These are phyloP conservation scores for Lipophrys pholis DNA, from an alignment of 2,113 vertebrate genomes.

Conservation along the genomic window DNA sequence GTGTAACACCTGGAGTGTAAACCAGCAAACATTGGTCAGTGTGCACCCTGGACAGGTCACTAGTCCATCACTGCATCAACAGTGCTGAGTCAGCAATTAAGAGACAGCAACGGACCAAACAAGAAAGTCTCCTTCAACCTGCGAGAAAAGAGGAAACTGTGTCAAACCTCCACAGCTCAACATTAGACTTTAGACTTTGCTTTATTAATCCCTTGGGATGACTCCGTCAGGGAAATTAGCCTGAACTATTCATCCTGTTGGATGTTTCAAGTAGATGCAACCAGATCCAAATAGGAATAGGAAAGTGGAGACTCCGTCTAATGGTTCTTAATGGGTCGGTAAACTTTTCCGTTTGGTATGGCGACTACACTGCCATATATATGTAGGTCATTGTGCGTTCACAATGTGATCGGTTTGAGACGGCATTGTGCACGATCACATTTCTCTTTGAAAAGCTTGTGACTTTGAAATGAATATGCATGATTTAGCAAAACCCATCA, in stretches of 20 bases:
- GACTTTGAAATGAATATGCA: not conserved
- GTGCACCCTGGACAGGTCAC: no score
- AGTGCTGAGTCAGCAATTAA: no score
- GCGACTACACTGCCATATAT: not conserved
- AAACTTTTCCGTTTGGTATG: slow-evolving; percentile 14
- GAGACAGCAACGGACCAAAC: no score
- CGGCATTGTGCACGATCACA: not conserved
- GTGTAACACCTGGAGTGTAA: no score
- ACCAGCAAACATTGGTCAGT: no score
- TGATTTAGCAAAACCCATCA: not conserved
- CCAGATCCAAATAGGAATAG: not conserved
- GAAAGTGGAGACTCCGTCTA: slow-evolving; percentile 16
- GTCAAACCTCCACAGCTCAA: not conserved
- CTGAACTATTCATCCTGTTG: slow-evolving; percentile 30
- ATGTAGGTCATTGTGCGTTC: slow-evolving; percentile 14
- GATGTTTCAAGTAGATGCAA: not conserved
- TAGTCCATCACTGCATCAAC: no score
- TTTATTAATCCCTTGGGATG: no score
- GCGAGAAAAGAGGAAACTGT: not conserved
- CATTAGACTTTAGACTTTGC: no score
- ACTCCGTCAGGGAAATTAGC: no score
- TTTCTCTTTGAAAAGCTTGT: not conserved
- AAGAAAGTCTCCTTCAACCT: no score
- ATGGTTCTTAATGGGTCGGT: slow-evolving; percentile 44
- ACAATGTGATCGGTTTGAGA: not conserved